Evolutionary conservation across 2,113 vertebrate genomes (phyloP), one percentile per base, ranked within the genome.

Genomic region (Syrmaticus mikado): DNA sequence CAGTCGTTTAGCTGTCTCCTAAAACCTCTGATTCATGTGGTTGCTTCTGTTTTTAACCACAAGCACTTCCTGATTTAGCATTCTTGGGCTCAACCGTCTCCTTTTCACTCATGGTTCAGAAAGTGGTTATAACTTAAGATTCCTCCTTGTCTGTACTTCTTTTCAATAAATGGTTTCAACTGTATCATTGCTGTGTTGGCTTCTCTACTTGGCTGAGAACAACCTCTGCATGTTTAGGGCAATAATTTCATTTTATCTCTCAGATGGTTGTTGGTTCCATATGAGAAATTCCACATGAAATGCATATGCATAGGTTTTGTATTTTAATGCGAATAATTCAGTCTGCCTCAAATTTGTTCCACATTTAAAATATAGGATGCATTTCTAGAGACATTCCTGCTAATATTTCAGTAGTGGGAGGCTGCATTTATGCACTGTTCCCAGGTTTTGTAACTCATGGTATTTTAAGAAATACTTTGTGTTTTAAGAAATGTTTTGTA

Each of bases 21-120:
- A 28, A 80, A 85, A 16, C n/a, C 93, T 78, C 68, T 88, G 90
- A 65, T 78, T 95, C 89, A 57, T 95, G 91, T 93, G 90, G 85
- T 80, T 88, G 91, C 94, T 96, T 87, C 94, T 94, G 90, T 36
- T 94, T 88, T 68, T 70, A 21, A 94, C 95, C 96, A 97, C 95
- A 95, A 91, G 90, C 76, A 65, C 57, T 94, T 94, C 93, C 95
- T 95, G 94, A 27, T 27, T 53, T 18, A 81, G 90, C 91, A 94
- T 95, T 95, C 91, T 90, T 92, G 88, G 78, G 72, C 82, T 48
- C 2, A 4, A 50, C 48, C 92, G 68, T 91, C 61, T 71, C 78
- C 78, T 45, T 84, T n/a, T 36, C 22, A 0, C 68, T 58, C 8
- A 7, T 41, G 87, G 64, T 72, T 67, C 57, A 3, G 30, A 74